phyloP scores from a whole-genome alignment of 2,797 vertebrate species.

The Semotilus atromaculatus region DNA sequence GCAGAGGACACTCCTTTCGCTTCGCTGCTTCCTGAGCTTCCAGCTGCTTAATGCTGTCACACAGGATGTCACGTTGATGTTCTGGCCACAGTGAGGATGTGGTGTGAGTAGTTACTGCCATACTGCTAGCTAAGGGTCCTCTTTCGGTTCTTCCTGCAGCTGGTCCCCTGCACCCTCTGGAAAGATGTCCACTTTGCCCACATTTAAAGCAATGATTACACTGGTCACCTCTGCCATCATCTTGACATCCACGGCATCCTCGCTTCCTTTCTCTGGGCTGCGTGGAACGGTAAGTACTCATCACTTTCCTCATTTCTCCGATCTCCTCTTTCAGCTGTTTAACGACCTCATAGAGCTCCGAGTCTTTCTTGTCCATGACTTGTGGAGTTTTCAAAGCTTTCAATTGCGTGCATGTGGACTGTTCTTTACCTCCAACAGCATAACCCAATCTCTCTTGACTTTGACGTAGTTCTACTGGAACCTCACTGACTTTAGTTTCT shows the following conservation, averaged over 20 bases:
- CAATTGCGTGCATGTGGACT: background rate
- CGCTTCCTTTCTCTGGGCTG: background rate
- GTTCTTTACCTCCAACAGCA: background rate
- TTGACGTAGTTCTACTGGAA: background rate
- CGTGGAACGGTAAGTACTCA: background rate
- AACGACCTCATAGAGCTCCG: conserved; percentile 21
- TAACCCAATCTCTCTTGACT: background rate
- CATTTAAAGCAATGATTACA: conserved; percentile 25
- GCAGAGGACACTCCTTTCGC: too few species aligned
- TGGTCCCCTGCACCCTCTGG: background rate
- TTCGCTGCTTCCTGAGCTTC: too few species aligned
- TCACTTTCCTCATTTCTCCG: conserved; percentile 6
- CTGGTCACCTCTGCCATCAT: background rate
- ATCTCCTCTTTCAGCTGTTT: conserved; percentile 35
- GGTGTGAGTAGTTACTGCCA: background rate
- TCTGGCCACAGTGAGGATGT: too few species aligned
- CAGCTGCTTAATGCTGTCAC: too few species aligned
- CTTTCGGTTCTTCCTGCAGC: background rate
- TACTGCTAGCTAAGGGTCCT: background rate
- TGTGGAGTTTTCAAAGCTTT: conserved; percentile 11
- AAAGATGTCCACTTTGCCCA: conserved; percentile 12
- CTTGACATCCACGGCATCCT: background rate
- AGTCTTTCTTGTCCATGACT: background rate
- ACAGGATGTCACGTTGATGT: too few species aligned
- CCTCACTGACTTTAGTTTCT: background rate